phyloP scores from a whole-genome alignment of 2,113 vertebrate species.

The Puma concolor region DNA sequence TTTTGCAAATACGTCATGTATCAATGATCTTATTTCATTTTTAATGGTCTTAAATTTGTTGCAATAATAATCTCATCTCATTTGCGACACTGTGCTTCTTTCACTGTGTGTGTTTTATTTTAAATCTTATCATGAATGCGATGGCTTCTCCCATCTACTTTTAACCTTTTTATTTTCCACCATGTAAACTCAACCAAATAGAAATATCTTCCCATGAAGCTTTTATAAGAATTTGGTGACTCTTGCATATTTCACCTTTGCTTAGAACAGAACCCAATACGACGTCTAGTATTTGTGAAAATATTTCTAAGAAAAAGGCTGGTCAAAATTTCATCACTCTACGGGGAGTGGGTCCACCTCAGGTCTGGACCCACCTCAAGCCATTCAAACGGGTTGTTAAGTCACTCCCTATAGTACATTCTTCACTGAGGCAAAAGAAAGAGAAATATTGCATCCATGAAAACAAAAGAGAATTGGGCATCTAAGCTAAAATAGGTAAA shows the following conservation, averaged over 20 bases:
- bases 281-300: not conserved
- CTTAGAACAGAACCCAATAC: not conserved
- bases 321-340: fast-evolving
- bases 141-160: not conserved
- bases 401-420: not conserved
- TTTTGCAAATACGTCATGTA: not conserved
- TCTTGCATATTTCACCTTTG: not conserved
- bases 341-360: fast-evolving
- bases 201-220: not conserved
- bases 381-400: not conserved
- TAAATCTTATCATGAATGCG: not conserved
- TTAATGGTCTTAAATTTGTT: not conserved
- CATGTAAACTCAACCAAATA: not conserved
- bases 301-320: not conserved
- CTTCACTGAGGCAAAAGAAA: not conserved
- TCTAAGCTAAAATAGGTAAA: not conserved
- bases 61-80: not conserved
- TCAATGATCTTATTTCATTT: not conserved
- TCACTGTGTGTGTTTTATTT: not conserved
- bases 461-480: not conserved
- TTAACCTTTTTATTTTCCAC: not conserved
- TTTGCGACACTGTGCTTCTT: not conserved
- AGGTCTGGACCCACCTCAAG: fast-evolving
- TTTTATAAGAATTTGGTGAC: not conserved
- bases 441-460: fast-evolving